A percentile compares a stretch with the other conserved stretches of the same genome.
phyloP scores from a whole-genome alignment of 2,797 vertebrate species.

The Poecilia velifera region DNA sequence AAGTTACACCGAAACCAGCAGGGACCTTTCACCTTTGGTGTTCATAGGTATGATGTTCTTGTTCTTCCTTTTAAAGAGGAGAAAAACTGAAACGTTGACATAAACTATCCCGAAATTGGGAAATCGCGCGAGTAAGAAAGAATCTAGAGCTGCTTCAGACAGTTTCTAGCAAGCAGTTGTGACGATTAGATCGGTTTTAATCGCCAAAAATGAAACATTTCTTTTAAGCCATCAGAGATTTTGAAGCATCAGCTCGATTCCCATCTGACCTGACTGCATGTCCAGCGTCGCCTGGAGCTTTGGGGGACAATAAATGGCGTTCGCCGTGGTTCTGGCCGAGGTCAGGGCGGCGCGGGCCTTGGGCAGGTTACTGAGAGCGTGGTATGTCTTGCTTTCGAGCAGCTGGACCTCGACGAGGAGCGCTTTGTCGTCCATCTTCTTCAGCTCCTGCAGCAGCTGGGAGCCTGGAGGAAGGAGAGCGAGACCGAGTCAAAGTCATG shows the following conservation, averaged over 20 bases:
- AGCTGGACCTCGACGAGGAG: constrained; percentile 98
- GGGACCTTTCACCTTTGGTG: neutral
- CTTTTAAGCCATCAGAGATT: neutral
- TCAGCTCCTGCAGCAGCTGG: constrained; percentile 94
- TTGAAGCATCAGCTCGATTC: neutral
- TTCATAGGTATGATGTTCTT: neutral
- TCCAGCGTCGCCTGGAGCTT: constrained; percentile 98
- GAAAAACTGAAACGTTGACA: neutral
- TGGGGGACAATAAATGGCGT: constrained; percentile 98
- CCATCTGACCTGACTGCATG: constrained; percentile 94
- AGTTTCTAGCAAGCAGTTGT: accelerated
- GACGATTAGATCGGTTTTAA: neutral
- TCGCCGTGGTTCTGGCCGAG: constrained; percentile 97
- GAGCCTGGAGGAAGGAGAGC: constrained; percentile 78
- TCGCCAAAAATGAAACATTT: neutral
- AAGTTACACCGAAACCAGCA: neutral
- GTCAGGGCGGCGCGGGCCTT: constrained; percentile 98
- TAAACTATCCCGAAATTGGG: neutral
- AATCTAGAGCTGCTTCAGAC: neutral
- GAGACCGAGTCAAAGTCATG: neutral
- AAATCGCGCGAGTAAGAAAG: neutral
- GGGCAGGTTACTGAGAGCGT: constrained; percentile 97
- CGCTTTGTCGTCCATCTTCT: constrained; percentile 99
- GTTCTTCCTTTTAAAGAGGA: neutral
- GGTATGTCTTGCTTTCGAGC: constrained; percentile 98